phyloP scores from a whole-genome alignment of 2,113 vertebrate genomes.

The Sphyrna mokarran region DNA sequence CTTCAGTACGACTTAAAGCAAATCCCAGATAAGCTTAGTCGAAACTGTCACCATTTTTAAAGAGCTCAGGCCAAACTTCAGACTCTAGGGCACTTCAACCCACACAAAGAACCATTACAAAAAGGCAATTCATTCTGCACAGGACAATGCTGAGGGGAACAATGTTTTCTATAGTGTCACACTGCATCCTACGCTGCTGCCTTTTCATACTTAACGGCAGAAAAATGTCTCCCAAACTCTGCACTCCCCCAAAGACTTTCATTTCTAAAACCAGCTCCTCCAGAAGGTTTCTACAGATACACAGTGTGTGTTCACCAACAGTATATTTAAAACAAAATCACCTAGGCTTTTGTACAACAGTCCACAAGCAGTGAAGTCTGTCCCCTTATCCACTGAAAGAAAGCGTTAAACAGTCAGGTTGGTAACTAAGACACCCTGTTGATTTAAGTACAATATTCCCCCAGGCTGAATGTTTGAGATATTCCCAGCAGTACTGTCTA shows the following conservation, averaged over 20 bases:
- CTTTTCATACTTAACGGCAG: conserved; percentile 52
- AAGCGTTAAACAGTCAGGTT: neutral
- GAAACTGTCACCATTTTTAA: conserved; percentile 12
- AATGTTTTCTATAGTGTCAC: conserved; percentile 58
- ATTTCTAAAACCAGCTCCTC: conserved; percentile 44
- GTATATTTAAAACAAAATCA: neutral
- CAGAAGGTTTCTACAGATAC: conserved; percentile 44
- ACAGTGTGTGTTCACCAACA: neutral
- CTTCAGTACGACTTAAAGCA: neutral
- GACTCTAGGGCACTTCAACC: conserved; percentile 34
- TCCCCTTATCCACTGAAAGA: neutral
- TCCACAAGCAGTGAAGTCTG: neutral
- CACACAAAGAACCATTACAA: conserved; percentile 45
- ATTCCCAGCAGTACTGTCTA: neutral
- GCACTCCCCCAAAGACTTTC: neutral
- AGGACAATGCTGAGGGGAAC: conserved; percentile 52
- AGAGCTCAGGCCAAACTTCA: conserved; percentile 17
- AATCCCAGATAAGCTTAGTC: neutral
- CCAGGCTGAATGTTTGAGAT: neutral
- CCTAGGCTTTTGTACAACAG: neutral
- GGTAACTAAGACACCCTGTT: neutral
- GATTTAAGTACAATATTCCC: neutral
- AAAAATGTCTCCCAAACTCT: neutral
- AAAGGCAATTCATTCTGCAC: conserved; percentile 48
- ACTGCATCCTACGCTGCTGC: conserved; percentile 45